These are phyloP conservation scores for Solenodon paradoxus DNA, from an alignment of 2,113 vertebrate genomes.

Conservation along the genomic window DNA sequence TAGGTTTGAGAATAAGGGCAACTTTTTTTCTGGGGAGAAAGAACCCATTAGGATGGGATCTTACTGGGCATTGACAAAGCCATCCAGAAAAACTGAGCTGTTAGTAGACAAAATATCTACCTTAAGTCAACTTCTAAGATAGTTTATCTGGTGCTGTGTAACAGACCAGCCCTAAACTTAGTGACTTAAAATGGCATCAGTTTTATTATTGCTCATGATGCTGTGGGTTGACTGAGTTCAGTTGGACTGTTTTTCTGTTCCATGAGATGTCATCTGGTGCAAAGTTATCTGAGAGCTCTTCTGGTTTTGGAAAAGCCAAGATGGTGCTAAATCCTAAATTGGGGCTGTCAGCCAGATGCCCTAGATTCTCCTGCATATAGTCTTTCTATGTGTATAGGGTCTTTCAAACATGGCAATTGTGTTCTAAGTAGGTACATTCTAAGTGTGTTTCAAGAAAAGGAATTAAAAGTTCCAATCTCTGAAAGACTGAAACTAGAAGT, in stretches of 20 bases:
- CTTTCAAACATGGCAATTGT: background rate
- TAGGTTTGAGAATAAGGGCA: background rate
- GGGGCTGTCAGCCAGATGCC: background rate
- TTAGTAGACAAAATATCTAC: background rate
- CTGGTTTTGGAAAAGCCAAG: constrained; percentile 28
- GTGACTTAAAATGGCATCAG: background rate
- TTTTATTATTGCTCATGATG: background rate
- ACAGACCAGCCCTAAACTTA: background rate
- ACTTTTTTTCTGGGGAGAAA: background rate
- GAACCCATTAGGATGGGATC: background rate
- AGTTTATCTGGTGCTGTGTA: background rate
- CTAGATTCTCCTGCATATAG: background rate
- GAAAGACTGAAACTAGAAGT: background rate
- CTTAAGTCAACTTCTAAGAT: background rate
- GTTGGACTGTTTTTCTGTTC: background rate
- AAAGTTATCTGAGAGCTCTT: background rate
- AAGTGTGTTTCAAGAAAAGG: background rate
- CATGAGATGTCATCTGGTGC: background rate
- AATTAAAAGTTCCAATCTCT: background rate
- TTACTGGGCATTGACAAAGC: background rate
- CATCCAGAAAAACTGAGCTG: background rate
- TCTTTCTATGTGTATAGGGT: background rate
- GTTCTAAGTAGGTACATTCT: background rate
- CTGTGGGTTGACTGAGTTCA: background rate
- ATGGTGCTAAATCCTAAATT: background rate